phyloP scores from a whole-genome alignment of 1,140 invertebrate species.

The Bombus fervidus region DNA sequence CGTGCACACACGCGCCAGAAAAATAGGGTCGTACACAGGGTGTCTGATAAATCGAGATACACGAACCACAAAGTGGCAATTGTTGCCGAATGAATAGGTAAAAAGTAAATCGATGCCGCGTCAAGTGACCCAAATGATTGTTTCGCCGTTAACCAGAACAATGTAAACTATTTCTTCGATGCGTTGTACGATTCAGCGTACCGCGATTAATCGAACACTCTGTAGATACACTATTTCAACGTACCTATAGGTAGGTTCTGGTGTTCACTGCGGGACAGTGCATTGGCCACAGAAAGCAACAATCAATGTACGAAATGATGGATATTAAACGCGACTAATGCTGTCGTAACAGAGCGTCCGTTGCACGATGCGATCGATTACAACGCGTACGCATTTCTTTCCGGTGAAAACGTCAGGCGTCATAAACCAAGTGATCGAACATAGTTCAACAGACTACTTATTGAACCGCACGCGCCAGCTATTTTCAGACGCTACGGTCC shows the following conservation, averaged over 20 bases:
- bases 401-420: neutral
- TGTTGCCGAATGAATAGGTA: neutral
- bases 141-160: neutral
- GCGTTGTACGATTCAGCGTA: neutral
- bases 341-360: constrained; percentile 28
- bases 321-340: constrained; percentile 51
- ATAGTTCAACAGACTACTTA: too few relatives aligned
- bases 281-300: constrained; percentile 50
- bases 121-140: neutral
- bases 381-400: neutral
- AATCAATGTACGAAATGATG: constrained; percentile 62
- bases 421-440: neutral
- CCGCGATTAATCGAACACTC: neutral
- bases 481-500: neutral
- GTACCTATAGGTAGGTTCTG: neutral
- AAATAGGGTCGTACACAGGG: constrained; percentile 13
- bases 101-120: neutral
- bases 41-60: neutral
- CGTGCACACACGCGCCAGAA: constrained; percentile 25
- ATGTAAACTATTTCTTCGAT: neutral
- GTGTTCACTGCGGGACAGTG: constrained; percentile 49
- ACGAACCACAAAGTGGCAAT: neutral
- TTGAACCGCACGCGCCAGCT: neutral
- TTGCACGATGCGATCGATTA: constrained; percentile 38
- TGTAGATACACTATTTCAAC: neutral